These are phyloP conservation scores for Galerucella calmariensis DNA, from an alignment of 2,888 invertebrate genomes.

Conservation along the genomic window DNA sequence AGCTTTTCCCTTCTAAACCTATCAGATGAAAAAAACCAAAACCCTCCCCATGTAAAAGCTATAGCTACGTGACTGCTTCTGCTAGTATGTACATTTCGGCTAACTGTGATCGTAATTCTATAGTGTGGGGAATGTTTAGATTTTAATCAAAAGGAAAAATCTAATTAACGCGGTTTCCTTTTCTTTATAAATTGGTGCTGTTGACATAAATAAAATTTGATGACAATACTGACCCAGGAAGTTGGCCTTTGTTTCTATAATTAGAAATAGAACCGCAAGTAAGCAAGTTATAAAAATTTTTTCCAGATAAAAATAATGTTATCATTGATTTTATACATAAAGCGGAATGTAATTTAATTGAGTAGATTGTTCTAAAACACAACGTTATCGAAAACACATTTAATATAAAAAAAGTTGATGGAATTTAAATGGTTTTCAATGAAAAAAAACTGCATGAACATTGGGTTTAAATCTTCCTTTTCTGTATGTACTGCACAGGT, in stretches of 20 bases:
- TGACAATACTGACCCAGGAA: background rate
- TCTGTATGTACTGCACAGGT: too few species aligned
- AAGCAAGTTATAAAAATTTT: background rate
- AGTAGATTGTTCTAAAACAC: background rate
- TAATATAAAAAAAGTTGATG: too few species aligned
- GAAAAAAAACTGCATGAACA: too few species aligned
- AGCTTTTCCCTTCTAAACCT: too few species aligned
- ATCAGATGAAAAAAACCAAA: too few species aligned
- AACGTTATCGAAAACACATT: background rate
- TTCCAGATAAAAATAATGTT: background rate
- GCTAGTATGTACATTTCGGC: too few species aligned
- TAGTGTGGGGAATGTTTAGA: too few species aligned
- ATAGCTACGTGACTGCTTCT: too few species aligned
- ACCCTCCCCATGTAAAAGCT: too few species aligned
- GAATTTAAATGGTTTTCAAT: too few species aligned
- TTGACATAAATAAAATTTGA: slow-evolving; percentile 1
- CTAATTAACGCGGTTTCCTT: background rate
- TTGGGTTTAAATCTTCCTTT: too few species aligned
- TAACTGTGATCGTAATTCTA: too few species aligned
- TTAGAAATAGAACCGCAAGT: slow-evolving; percentile 1
- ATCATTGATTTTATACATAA: background rate
- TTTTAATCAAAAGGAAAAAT: background rate
- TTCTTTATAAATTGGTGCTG: background rate
- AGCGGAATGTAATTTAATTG: background rate
- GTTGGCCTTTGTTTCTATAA: background rate